Evolutionary conservation across 2,888 invertebrate genomes (phyloP).

Genomic region (Eurois occulta): DNA sequence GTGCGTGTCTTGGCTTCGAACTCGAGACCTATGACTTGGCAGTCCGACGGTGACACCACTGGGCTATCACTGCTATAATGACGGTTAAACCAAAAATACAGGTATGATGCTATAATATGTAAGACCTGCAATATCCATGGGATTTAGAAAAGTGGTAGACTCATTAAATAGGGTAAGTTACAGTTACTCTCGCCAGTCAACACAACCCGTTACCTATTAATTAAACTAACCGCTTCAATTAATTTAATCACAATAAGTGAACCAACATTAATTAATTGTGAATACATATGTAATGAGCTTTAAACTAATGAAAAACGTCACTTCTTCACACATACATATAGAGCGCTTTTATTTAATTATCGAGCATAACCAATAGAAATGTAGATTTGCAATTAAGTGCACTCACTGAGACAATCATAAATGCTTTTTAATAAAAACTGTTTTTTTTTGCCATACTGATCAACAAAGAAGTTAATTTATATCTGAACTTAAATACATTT

Average conservation of each 20-base stretch:
- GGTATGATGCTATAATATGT: background rate
- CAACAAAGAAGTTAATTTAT: constrained; percentile 50
- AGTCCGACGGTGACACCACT: too few species aligned
- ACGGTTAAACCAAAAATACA: too few species aligned
- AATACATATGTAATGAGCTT: constrained; percentile 58
- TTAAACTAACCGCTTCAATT: constrained; percentile 49
- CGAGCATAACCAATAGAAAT: constrained; percentile 52
- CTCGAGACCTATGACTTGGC: too few species aligned
- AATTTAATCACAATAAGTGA: constrained; percentile 57
- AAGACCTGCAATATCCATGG: background rate
- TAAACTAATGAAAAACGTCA: constrained; percentile 50
- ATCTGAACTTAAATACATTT: constrained; percentile 66
- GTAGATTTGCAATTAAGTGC: constrained; percentile 36
- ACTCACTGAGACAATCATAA: constrained; percentile 48
- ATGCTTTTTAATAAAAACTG: constrained; percentile 24
- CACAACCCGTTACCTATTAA: constrained; percentile 34
- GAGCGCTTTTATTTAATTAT: constrained; percentile 56
- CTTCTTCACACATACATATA: constrained; percentile 39
- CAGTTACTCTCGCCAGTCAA: constrained; percentile 1
- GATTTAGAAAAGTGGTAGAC: background rate
- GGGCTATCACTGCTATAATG: too few species aligned
- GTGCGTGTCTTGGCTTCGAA: too few species aligned
- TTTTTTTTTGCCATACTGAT: constrained; percentile 40
- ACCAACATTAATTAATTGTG: constrained; percentile 49
- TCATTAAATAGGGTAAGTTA: background rate